phyloP scores from a whole-genome alignment of 2,888 invertebrate species.

The Eupelmus urozonus region DNA sequence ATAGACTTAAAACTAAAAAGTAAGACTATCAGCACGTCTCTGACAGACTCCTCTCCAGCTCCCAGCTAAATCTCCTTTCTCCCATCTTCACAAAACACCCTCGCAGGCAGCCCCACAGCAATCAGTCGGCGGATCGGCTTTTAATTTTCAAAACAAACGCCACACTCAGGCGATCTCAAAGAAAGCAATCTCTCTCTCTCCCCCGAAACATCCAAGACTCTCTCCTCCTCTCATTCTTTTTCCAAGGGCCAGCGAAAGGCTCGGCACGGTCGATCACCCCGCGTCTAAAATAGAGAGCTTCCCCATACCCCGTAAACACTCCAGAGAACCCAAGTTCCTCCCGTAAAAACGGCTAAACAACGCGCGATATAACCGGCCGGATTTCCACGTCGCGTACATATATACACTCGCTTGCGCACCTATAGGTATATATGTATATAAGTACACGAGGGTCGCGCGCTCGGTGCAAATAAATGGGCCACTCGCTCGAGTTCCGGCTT shows the following conservation, averaged over 20 bases:
- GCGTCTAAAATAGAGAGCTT: slow-evolving; percentile 29
- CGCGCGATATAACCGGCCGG: not conserved
- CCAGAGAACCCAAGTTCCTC: not conserved
- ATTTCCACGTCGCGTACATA: slow-evolving; percentile 33
- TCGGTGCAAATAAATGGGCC: slow-evolving; percentile 38
- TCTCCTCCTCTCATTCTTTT: no score
- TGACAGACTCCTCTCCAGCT: no score
- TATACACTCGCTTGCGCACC: not conserved
- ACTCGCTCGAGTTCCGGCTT: slow-evolving; percentile 35
- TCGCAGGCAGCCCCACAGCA: no score
- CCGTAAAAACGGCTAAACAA: no score
- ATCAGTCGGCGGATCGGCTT: no score
- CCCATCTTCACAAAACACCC: no score
- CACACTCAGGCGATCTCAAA: not conserved
- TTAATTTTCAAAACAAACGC: slow-evolving; percentile 43
- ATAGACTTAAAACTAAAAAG: no score
- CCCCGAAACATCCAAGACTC: no score
- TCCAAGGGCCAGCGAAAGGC: no score
- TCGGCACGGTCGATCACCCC: slow-evolving; percentile 22
- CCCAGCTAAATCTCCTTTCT: no score
- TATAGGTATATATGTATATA: not conserved
- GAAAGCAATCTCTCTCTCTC: not conserved
- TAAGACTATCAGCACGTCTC: no score
- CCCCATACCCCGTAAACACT: not conserved
- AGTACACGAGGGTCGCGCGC: no score